A percentile compares a stretch with the other conserved stretches of the same genome.
Conservation (phyloP, 2,113 vertebrate genomes). For the Ammospiza nelsoni region DNA sequence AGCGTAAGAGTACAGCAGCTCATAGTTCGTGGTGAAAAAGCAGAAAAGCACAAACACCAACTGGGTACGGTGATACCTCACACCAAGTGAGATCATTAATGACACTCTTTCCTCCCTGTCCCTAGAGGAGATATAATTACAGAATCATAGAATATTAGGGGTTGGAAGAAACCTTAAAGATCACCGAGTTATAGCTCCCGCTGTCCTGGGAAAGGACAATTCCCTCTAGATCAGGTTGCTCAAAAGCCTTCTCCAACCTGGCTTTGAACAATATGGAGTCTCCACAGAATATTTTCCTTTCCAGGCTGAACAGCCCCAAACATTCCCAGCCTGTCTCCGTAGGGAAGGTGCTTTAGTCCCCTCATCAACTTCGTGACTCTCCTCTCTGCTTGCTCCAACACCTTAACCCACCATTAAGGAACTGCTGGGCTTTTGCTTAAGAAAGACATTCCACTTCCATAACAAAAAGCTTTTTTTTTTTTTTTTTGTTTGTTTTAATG, state of each 20-base stretch:
- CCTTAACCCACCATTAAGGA: neutral
- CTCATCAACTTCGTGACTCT: neutral
- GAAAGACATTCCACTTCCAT: neutral
- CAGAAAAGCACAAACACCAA: neutral
- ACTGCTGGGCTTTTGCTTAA: neutral
- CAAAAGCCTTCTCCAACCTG: neutral
- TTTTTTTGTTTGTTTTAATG: neutral
- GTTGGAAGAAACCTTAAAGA: neutral
- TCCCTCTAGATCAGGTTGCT: neutral
- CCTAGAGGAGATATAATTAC: neutral
- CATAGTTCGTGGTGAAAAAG: fast-evolving
- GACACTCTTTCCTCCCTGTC: neutral
- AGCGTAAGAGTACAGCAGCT: neutral
- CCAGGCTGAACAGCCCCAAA: neutral
- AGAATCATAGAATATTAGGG: neutral
- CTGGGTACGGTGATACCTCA: neutral
- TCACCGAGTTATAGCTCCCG: too few relatives aligned
- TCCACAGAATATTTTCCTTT: neutral
- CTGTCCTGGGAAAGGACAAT: neutral
- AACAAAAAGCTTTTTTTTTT: too few relatives aligned
- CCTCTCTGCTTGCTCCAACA: neutral
- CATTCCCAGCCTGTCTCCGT: too few relatives aligned
- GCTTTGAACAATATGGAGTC: neutral
- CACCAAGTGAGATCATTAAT: neutral
- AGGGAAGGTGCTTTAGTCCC: neutral